Evolutionary conservation across 2,888 invertebrate genomes (phyloP).

Genomic region (Erpobdella octoculata): DNA sequence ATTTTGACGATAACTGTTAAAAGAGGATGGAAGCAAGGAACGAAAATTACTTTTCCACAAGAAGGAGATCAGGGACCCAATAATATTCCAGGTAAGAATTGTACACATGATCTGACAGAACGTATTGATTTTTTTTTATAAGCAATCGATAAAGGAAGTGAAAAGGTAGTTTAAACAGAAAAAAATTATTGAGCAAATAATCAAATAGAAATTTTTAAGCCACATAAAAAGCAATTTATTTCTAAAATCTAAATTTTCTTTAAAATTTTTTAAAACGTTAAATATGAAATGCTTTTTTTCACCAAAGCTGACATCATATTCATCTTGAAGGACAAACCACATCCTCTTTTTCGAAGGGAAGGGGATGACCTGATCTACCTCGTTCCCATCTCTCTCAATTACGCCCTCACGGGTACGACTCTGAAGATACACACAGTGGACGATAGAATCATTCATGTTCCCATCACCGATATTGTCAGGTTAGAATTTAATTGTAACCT

Average conservation of each 20-base stretch:
- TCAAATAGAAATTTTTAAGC: no score
- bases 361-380: slow-evolving; percentile 50
- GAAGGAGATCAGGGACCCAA: slow-evolving; percentile 55
- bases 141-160: no score
- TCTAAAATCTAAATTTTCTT: no score
- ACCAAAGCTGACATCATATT: slow-evolving; percentile 54
- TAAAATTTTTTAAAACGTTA: no score
- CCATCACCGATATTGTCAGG: slow-evolving; percentile 53
- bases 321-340: slow-evolving; percentile 51
- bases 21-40: slow-evolving; percentile 52
- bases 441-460: slow-evolving; percentile 50
- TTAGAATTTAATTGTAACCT: slow-evolving; percentile 39
- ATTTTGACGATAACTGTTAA: slow-evolving; percentile 53
- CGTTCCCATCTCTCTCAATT: slow-evolving; percentile 48
- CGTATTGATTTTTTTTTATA: no score
- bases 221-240: no score
- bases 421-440: slow-evolving; percentile 52
- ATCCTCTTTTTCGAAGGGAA: slow-evolving; percentile 48
- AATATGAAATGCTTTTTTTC: no score
- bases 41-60: slow-evolving; percentile 51
- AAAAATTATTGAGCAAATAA: no score
- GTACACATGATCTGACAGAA: no score
- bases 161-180: no score
- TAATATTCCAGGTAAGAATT: slow-evolving; percentile 49
- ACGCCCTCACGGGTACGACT: slow-evolving; percentile 49